Evolutionary conservation across 2,797 vertebrate genomes (phyloP).

Genomic region (Macropus fuliginosus): DNA sequence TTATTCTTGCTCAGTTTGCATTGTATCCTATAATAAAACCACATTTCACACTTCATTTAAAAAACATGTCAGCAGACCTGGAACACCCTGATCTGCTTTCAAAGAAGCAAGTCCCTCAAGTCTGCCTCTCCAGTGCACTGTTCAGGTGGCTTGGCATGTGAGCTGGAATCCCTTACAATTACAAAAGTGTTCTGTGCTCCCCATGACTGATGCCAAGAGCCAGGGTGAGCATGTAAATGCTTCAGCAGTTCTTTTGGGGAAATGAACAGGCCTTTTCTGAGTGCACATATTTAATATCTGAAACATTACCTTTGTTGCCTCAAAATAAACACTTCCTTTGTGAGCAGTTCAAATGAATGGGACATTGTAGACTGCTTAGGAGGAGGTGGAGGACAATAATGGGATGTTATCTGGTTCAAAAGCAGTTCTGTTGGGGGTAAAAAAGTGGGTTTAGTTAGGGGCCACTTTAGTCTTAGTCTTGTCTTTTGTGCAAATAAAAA

Average conservation of each 20-base stretch:
- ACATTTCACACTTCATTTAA: conserved; percentile 29
- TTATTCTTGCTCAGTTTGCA: conserved; percentile 16
- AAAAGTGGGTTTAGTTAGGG: neutral
- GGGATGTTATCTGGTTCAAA: neutral
- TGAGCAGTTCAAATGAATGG: neutral
- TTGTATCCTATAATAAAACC: neutral
- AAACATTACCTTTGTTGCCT: conserved; percentile 12
- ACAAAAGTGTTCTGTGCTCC: neutral
- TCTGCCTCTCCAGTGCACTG: neutral
- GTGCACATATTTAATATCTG: conserved; percentile 23
- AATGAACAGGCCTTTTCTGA: conserved; percentile 21
- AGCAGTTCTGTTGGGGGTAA: too few relatives aligned
- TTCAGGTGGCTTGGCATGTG: neutral
- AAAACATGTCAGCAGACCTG: conserved; percentile 10
- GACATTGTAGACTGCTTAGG: neutral
- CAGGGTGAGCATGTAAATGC: neutral
- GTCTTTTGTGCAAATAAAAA: neutral
- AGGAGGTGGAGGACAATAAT: neutral
- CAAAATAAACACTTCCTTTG: neutral
- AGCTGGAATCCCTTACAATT: neutral
- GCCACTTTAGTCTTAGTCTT: neutral
- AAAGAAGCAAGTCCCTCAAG: neutral
- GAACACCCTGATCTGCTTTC: conserved; percentile 16
- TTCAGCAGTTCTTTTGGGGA: neutral
- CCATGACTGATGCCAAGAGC: conserved; percentile 1